Evolutionary conservation across 1,140 invertebrate species (phyloP), one percentile per base, ranked within the genome.

Genomic region (Ostrea edulis): DNA sequence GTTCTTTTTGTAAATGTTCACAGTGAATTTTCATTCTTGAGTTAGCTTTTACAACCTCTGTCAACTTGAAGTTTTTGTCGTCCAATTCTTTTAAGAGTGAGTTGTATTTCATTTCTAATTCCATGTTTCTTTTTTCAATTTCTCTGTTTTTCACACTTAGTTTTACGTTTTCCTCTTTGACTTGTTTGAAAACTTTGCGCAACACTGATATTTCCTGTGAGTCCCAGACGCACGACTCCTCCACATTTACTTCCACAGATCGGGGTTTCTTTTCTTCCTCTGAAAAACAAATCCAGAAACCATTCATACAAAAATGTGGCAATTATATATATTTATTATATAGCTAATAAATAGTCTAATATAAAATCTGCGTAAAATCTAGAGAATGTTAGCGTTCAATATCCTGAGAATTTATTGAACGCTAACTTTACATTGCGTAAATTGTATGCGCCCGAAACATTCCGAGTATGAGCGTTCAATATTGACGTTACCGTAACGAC

Each of bases 21-120:
- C 91, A 91, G 54, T 91, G 90, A 68, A 92, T 92, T 88, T 89
- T 91, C 53, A 91, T 65, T 62, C 92, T 86, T 71, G 87, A 86
- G 81, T 92, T 92, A 52, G 92, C 88, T 86, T 90, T 92, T 65
- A 65, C 71, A 20, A 89, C 90, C 54, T 92, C 92, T 17, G 83
- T 83, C 54, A 91, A 81, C 51, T 91, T 87, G 8, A 53, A 58
- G 51, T 84, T 86, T 20, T 87, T 89, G 29, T 82, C 89, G 17
- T 92, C 89, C 51, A 91, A 54, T 25, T 85, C 85, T 22, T 65
- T 82, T 35, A 55, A 68, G 17, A 85, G 71, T 12, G 58, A 82
- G 22, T 58, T 58, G 71, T 89, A 20, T 68, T 87, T 89, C 29
- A 86, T 85, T 86, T 91, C 90, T 54, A 91, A 52, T 52, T 89